Conservation (phyloP, 2,888 invertebrate genomes). For the Drosophila recens region DNA sequence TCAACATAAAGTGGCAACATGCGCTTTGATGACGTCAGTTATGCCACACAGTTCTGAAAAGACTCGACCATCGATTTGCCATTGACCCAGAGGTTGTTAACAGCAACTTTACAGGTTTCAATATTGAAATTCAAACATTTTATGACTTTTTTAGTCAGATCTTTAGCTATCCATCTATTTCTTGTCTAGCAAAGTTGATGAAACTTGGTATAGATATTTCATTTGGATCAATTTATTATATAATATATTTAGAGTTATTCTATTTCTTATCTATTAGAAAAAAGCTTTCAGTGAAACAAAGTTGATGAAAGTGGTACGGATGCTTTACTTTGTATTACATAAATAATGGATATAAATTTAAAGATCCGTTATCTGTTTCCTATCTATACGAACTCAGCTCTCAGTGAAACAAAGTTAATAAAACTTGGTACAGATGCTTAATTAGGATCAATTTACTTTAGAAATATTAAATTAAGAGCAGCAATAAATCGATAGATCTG, state of each 20-base stretch:
- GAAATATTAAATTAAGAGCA: too few species aligned
- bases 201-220: background rate
- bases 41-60: conserved; percentile 41
- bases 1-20: conserved; percentile 12
- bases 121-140: conserved; percentile 5
- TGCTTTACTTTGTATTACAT: too few species aligned
- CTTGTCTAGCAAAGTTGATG: background rate
- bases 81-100: conserved; percentile 46
- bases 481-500: too few species aligned
- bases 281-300: too few species aligned
- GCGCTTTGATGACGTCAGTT: conserved; percentile 44
- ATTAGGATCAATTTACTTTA: background rate
- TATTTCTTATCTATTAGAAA: too few species aligned
- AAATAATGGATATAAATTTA: background rate
- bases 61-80: conserved; percentile 35
- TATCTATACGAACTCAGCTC: background rate
- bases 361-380: background rate
- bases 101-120: conserved; percentile 17
- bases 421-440: too few species aligned
- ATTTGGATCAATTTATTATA: background rate
- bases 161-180: background rate
- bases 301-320: too few species aligned
- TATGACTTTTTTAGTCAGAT: background rate
- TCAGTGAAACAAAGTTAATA: background rate
- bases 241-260: background rate